Percentiles rank a stretch among this genome's conserved stretches.
Evolutionary conservation across 2,797 vertebrate species (phyloP).

Genomic region (Novumbra hubbsi): DNA sequence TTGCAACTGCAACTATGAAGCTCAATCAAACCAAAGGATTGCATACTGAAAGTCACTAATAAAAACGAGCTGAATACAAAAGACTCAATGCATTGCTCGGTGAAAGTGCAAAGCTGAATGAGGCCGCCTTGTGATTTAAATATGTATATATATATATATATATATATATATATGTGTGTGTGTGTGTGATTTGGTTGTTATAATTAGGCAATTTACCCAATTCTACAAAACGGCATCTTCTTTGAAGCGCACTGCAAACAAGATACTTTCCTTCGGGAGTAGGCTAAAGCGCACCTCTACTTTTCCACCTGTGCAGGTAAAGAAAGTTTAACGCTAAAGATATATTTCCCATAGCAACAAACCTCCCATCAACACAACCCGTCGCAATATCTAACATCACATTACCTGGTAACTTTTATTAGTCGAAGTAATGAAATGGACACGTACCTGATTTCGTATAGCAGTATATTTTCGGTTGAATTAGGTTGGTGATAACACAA

Average conservation of each 20-base stretch:
- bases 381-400: slow-evolving; percentile 3
- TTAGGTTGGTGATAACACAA: slow-evolving; percentile 75
- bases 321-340: slow-evolving; percentile 26
- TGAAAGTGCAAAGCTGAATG: not conserved
- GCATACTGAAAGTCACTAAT: slow-evolving; percentile 34
- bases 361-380: not conserved
- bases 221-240: not conserved
- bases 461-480: slow-evolving; percentile 75
- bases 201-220: not conserved
- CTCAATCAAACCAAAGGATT: not conserved
- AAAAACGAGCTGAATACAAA: slow-evolving; percentile 26
- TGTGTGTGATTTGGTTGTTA: no score
- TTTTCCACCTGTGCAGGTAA: slow-evolving; percentile 35
- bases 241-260: slow-evolving; percentile 3
- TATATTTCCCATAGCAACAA: not conserved
- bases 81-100: not conserved
- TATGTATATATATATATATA: no score
- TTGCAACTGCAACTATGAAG: not conserved
- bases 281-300: slow-evolving; percentile 3
- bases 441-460: slow-evolving; percentile 78
- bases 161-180: no score
- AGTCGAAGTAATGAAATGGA: slow-evolving; percentile 30
- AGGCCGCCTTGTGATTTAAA: not conserved
- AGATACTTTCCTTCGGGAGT: slow-evolving; percentile 5
- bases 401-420: not conserved